Base-by-base conservation (phyloP, 2,888 invertebrate genomes). In the Lypha dubia region DNA sequence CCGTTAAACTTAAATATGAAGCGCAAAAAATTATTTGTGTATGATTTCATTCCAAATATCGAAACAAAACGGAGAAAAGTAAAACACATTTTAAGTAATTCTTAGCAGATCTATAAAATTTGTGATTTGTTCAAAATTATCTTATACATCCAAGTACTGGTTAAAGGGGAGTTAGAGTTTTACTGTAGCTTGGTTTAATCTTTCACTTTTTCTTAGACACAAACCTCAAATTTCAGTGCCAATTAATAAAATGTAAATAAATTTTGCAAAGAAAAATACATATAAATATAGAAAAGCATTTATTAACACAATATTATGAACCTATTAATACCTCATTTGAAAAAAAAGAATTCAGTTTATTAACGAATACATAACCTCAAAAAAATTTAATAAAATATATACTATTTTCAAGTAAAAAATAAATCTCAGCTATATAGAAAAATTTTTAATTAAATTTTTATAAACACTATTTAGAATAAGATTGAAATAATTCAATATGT, bases 301-400 rank as follows among this genome's bases (percentile, higher is more conserved):
- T 24, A 56, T 56, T n/a, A n/a, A n/a, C n/a, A 15, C 6, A 51
- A 51, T 51, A 20, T 22, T 28, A 56, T 58, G 17, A 51, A 76
- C 60, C 79, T 71, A 20, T 15, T 53, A 51, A 79, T 79, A 79
- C 83, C 83, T 84, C 83, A 84, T 53, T 68, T 79, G 6, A 38
- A n/a, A 13, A 49, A 67, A 56, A 68, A 62, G 3, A 44, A 75
- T 49, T 11, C n/a, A 53, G 51, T 75, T 83, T 71, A 32, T 51
- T 60, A 71, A 20, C 51, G 58, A 60, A 75, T 71, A 75, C 63
- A 75, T 67, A 68, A 51, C n/a, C 51, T 58, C 20, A 56, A 11
- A 35, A 3, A 20, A 49, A 51, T 11, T n/a, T n/a, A n/a, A n/a
- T n/a, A n/a, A n/a, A n/a, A n/a, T n/a, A n/a, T n/a, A n/a, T 32